Evolutionary conservation across 2,888 invertebrate species (phyloP).

Genomic region (Frankliniella fusca): DNA sequence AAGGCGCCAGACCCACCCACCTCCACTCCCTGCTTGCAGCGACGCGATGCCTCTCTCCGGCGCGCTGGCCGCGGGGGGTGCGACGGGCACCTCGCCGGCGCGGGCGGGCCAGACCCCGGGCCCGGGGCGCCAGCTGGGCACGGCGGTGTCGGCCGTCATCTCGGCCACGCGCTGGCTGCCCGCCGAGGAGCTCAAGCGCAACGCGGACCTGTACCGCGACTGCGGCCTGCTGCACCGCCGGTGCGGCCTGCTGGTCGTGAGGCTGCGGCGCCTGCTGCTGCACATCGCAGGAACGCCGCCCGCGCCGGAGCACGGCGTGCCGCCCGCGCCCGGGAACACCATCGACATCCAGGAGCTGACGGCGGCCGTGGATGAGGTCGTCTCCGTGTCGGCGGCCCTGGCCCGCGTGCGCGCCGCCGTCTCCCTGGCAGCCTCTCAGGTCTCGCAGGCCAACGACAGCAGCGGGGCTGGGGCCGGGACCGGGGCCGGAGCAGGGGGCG

Average conservation of each 20-base stretch:
- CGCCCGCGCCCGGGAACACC: neutral
- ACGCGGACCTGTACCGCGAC: constrained; percentile 18
- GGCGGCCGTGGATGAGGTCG: neutral
- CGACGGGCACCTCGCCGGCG: neutral
- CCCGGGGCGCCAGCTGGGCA: neutral
- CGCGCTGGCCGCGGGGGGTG: neutral
- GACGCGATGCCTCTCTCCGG: no score
- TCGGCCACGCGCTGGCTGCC: constrained; percentile 19
- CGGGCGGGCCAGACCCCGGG: neutral
- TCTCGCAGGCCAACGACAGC: neutral
- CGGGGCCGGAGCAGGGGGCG: neutral
- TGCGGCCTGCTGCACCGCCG: constrained; percentile 15
- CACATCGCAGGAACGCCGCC: constrained; percentile 7
- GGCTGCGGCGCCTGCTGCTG: neutral
- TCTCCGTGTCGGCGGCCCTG: neutral
- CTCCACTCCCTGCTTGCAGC: no score
- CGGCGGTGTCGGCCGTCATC: constrained; percentile 10
- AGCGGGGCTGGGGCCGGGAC: neutral
- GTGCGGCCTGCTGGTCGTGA: neutral
- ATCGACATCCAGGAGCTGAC: constrained; percentile 6
- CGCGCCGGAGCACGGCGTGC: neutral
- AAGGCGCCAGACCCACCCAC: no score
- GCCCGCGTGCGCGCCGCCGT: neutral
- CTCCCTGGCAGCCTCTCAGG: neutral
- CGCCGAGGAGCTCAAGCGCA: constrained; percentile 4